Evolutionary conservation across 2,888 invertebrate species (phyloP), one percentile per base, ranked within the genome.

Genomic region (Rhamnusium bicolor): DNA sequence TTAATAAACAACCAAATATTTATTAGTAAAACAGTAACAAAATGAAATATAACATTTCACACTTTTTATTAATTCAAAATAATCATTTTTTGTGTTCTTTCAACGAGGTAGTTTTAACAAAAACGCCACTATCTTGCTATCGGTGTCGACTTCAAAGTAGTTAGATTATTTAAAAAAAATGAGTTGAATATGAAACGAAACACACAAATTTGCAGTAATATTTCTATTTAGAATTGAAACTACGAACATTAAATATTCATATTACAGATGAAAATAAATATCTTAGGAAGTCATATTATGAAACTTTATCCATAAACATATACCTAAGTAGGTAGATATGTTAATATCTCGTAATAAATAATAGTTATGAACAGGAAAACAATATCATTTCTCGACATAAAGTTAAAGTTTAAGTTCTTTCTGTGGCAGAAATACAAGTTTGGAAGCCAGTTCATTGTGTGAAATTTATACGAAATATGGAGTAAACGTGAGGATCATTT

Each of bases 321-420:
- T 29, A 58, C n/a, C 29, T 16, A 19, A 49, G 61, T 61, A 67
- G 66, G 71, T 71, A 54, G 72, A 62, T 68, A 72, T 68, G 61
- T 68, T 72, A 68, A 72, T 68, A 61, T 27, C 68, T 10, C 49
- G 49, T 63, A 47, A 61, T 72, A 68, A 68, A 72, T 72, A 62
- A 68, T 46, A 47, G 54, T 62, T 21, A 68, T 72, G 46, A 19
- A 40, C 49, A 19, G 32, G 68, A 62, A 68, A 72, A 68, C 72
- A 67, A 62, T 72, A 47, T 56, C 58, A 72, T 72, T 67, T 68
- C 47, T 24, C 14, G 24, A 19, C 56, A 53, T 63, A 46, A 54
- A 70, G 32, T 70, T 51, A 14, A n/a, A 63, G 46, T 69, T 58
- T 69, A 69, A 60, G 32, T 60, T 60, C 21, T 58, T 51, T 24